Percentiles rank a stretch among this genome's conserved stretches.
phyloP scores from a whole-genome alignment of 2,888 invertebrate genomes.

The Eupithecia pulchellata region DNA sequence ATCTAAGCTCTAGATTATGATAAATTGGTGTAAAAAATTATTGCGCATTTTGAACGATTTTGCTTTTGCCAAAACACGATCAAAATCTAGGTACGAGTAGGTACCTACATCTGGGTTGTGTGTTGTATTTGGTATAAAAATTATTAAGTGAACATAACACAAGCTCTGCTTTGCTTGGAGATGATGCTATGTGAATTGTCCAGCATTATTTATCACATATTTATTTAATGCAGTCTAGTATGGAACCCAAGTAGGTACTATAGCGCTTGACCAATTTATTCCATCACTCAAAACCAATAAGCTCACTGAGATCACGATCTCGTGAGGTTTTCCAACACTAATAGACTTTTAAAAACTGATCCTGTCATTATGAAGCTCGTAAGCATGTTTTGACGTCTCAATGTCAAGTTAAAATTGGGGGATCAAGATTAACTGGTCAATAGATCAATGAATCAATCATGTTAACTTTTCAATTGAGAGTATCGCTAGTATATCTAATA shows the following conservation, averaged over 20 bases:
- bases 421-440: constrained; percentile 1
- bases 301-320: constrained; percentile 48
- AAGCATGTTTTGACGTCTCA: constrained; percentile 33
- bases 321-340: constrained; percentile 48
- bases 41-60: no score
- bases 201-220: no score
- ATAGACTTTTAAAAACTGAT: constrained; percentile 36
- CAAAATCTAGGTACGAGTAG: no score
- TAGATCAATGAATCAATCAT: neutral
- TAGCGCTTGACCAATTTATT: constrained; percentile 38
- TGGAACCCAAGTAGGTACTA: neutral
- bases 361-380: constrained; percentile 28
- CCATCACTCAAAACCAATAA: constrained; percentile 47
- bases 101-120: no score
- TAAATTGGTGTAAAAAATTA: no score
- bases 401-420: constrained; percentile 28
- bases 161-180: no score
- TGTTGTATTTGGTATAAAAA: no score
- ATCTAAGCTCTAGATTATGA: no score
- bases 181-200: no score
- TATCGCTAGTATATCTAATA: neutral
- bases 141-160: no score
- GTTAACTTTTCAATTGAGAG: neutral
- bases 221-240: no score
- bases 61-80: neutral